Evolutionary conservation across 2,888 invertebrate genomes (phyloP).

Genomic region (Eupithecia subfuscata): DNA sequence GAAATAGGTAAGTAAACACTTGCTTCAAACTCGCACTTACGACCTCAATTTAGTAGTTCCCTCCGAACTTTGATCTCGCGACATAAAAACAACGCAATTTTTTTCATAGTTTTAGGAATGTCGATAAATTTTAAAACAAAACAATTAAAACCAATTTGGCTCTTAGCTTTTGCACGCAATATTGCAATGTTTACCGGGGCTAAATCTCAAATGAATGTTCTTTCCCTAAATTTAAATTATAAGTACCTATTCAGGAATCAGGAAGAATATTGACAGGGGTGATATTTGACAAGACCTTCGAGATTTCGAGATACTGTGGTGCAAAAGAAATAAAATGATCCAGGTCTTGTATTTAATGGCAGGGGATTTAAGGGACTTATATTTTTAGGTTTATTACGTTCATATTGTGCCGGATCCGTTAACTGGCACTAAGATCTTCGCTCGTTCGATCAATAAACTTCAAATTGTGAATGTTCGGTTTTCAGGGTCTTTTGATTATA

Average conservation of each 20-base stretch:
- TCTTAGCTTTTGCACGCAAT: neutral
- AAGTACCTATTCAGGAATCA: too few species aligned
- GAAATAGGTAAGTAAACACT: constrained; percentile 1
- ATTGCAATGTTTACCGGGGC: neutral
- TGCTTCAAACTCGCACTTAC: constrained; percentile 1
- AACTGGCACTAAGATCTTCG: neutral
- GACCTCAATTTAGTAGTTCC: constrained; percentile 3
- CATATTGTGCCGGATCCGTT: neutral
- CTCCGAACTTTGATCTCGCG: neutral
- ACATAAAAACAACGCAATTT: neutral
- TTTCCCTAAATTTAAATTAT: neutral
- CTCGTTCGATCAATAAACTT: neutral
- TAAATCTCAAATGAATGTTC: neutral
- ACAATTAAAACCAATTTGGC: neutral
- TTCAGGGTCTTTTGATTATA: constrained; percentile 5
- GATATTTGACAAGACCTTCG: neutral
- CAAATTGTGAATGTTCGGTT: constrained; percentile 1
- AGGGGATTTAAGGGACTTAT: neutral
- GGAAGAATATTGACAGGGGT: neutral
- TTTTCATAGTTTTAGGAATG: neutral
- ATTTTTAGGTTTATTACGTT: neutral
- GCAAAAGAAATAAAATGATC: neutral
- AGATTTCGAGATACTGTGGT: neutral
- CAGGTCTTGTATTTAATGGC: neutral
- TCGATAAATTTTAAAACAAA: neutral